phyloP scores from a whole-genome alignment of 2,888 invertebrate genomes.

The Candidula unifasciata region DNA sequence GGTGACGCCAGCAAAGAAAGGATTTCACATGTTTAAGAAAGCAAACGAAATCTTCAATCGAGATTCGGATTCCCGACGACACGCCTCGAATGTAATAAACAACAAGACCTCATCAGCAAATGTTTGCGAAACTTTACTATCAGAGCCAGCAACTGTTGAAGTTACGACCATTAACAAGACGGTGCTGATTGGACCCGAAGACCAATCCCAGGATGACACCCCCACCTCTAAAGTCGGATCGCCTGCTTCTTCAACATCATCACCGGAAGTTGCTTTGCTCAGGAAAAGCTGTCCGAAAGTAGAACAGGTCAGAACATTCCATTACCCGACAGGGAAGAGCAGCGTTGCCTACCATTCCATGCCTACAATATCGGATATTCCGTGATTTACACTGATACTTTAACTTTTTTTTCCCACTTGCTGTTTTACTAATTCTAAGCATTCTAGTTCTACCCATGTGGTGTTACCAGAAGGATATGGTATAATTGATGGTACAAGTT shows the following conservation, averaged over 20 bases:
- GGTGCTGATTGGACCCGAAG: background rate
- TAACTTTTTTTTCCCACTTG: background rate
- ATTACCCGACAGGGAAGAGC: conserved; percentile 23
- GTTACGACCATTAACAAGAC: conserved; percentile 20
- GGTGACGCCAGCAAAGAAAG: background rate
- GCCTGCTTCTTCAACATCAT: conserved; percentile 24
- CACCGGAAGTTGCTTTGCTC: conserved; percentile 28
- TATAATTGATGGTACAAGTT: too few relatives aligned
- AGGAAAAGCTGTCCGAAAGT: background rate
- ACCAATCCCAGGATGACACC: background rate
- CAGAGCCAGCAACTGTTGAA: conserved; percentile 35
- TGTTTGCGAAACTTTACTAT: background rate
- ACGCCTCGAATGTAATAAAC: background rate
- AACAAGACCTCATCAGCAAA: background rate
- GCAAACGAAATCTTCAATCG: conserved; percentile 38
- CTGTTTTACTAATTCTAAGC: background rate
- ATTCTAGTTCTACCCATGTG: too few relatives aligned
- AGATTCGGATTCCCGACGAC: background rate
- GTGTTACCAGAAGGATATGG: too few relatives aligned
- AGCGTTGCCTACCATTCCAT: conserved; percentile 40
- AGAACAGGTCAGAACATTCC: conserved; percentile 22
- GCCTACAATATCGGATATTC: conserved; percentile 42
- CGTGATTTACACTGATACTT: background rate
- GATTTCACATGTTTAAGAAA: conserved; percentile 29
- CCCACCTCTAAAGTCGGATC: background rate